Base-by-base conservation (phyloP, 2,113 vertebrate genomes). In the Oreochromis niloticus region DNA sequence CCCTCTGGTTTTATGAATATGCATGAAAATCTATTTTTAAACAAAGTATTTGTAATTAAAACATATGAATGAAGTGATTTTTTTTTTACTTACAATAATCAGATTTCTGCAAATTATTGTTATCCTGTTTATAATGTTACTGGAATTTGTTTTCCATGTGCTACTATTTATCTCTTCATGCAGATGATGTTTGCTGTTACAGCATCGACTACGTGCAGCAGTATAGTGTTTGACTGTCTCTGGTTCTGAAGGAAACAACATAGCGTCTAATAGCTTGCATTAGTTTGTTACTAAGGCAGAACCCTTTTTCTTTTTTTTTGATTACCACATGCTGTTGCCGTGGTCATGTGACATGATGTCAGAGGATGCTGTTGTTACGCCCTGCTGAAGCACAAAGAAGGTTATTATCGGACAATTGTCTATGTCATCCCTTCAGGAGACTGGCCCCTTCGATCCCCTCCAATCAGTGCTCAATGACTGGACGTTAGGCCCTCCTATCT, bases 321-420 rank as follows among this genome's bases (percentile, higher is more conserved):
- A 55, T 73, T 87, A 87, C 73, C 36, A 90, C 89, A 93, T 87
- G 86, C 86, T 88, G 66, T 61, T 59, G 68, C 71, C 55, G 81
- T 6, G 6, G 79, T 91, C 93, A 94, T 92, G 93, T 95, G 94
- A 90, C 91, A 88, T 90, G 86, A 90, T 91, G 91, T 94, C 90
- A 93, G 85, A 87, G 86, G 86, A 91, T 57, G 90, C 89, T 92
- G 91, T 85, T 87, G 91, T 90, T 88, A 90, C 66, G 66, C 50
- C 82, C 75, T 3, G 16, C 59, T 82, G 84, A 63, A 87, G 75
- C 82, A 94, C 91, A 93, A 93, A 94, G 89, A 85, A 55, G 84
- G 56, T 91, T 86, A 90, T 93, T 94, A 92, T 95, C 16, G 32
- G 54, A 88, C 85, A 86, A 10, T 3, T 39, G 86, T 71, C 57